phyloP scores from a whole-genome alignment of 2,113 vertebrate species.

The Colius striatus region DNA sequence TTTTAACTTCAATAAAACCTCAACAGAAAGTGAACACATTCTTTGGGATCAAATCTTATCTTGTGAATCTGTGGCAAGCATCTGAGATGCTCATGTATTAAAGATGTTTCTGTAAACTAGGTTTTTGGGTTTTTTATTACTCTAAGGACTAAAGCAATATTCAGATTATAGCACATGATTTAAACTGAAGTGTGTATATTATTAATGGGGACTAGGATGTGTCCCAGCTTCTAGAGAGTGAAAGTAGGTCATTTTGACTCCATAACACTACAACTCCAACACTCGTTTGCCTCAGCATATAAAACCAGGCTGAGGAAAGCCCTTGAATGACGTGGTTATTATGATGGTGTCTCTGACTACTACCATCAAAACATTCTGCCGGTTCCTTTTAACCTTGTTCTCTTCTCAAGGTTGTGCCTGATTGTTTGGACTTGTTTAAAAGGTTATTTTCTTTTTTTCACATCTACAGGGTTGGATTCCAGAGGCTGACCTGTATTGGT shows the following conservation, averaged over 20 bases:
- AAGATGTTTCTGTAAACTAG: conserved; percentile 40
- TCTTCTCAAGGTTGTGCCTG: background rate
- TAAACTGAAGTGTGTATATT: conserved; percentile 30
- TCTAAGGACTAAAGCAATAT: conserved; percentile 4
- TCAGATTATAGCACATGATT: conserved; percentile 8
- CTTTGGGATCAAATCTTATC: background rate
- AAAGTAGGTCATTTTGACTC: conserved; percentile 51
- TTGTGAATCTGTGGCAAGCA: background rate
- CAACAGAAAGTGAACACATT: background rate
- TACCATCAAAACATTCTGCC: background rate
- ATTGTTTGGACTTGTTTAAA: background rate
- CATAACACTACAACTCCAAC: background rate
- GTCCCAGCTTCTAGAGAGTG: background rate
- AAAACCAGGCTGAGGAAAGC: background rate
- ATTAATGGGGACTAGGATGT: conserved; percentile 3
- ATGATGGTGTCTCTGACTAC: background rate
- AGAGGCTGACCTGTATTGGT: background rate
- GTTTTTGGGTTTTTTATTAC: conserved; percentile 5
- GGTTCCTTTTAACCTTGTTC: background rate
- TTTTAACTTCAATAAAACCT: background rate
- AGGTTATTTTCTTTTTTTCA: background rate
- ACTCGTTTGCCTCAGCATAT: background rate
- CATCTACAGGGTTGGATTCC: background rate
- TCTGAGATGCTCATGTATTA: conserved; percentile 45
- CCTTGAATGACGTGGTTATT: background rate